Percentiles rank a stretch among this genome's conserved stretches.
These are phyloP conservation scores for Aphidius ervi DNA, from an alignment of 1,140 invertebrate genomes.

Conservation along the genomic window DNA sequence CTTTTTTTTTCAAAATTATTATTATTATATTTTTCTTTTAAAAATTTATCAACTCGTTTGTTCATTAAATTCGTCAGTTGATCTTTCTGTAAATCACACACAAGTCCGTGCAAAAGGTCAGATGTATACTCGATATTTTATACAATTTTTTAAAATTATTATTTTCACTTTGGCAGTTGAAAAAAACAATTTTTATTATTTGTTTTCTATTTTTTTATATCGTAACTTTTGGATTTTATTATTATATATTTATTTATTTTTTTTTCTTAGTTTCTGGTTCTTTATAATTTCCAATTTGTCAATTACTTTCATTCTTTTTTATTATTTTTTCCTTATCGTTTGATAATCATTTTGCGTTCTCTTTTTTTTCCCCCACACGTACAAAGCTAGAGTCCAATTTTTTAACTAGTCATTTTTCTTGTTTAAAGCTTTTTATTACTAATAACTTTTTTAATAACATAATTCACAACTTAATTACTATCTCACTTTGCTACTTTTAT, in stretches of 20 bases:
- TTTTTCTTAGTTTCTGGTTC: constrained; percentile 12
- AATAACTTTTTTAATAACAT: constrained; percentile 10
- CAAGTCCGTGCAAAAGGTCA: no score
- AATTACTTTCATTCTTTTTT: constrained; percentile 1
- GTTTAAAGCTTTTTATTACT: constrained; percentile 20
- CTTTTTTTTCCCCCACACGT: constrained; percentile 22
- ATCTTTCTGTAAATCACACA: no score
- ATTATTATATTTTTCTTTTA: no score
- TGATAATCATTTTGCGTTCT: no score
- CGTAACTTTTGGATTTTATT: constrained; percentile 11
- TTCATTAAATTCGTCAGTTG: no score
- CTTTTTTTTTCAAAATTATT: no score
- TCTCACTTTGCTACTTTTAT: constrained; percentile 12
- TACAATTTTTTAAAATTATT: no score
- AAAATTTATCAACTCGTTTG: no score
- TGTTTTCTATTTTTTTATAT: constrained; percentile 3
- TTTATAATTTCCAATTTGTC: constrained; percentile 5
- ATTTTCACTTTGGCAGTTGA: constrained; percentile 27
- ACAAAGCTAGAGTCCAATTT: constrained; percentile 43
- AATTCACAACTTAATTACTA: constrained; percentile 16
- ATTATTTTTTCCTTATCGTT: constrained; percentile 19
- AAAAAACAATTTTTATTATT: constrained; percentile 23
- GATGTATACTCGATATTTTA: no score
- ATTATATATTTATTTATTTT: constrained; percentile 22
- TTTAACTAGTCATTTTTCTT: constrained; percentile 12